Base-by-base conservation (phyloP, 2,888 invertebrate genomes). In the Mesorhabditis belari region DNA sequence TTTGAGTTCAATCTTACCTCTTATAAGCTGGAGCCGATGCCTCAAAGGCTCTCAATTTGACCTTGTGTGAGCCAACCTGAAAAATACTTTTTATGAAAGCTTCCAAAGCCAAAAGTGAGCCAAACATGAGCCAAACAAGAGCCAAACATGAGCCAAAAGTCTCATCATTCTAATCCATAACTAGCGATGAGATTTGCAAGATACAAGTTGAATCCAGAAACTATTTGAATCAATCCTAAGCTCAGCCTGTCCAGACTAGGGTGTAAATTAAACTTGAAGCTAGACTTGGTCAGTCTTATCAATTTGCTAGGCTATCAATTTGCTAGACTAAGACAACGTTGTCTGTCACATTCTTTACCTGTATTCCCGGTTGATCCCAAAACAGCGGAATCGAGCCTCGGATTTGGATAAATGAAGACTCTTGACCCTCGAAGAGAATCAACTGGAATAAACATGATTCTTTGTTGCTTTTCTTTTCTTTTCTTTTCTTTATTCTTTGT, bases 291-390 rank as follows among this genome's bases (percentile, higher is more conserved):
- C n/a, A n/a, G n/a, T n/a, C n/a, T n/a, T n/a, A n/a, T n/a, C n/a
- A n/a, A n/a, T n/a, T n/a, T n/a, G n/a, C n/a, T n/a, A n/a, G n/a
- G n/a, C n/a, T n/a, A n/a, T n/a, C n/a, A n/a, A n/a, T n/a, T n/a
- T n/a, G n/a, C n/a, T n/a, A n/a, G n/a, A n/a, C n/a, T n/a, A n/a
- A n/a, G n/a, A n/a, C n/a, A n/a, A n/a, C n/a, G n/a, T n/a, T n/a
- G n/a, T n/a, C n/a, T n/a, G n/a, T n/a, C n/a, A n/a, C n/a, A 2
- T 3, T 9, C n/a, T 55, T 49, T 5, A 66, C 66, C 61, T 74
- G 69, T 2, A 96, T 88, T 9, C 96, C 96, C 0, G 96, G 94
- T 81, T 98, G 98, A 81, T 98, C 96, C 94, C 96, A 98, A 84
- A 98, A 98, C 24, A 98, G 84, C 0, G 98, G 96, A 0, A 98